Conservation (phyloP, 2,888 invertebrate species). For the Protodeltote pygarga region DNA sequence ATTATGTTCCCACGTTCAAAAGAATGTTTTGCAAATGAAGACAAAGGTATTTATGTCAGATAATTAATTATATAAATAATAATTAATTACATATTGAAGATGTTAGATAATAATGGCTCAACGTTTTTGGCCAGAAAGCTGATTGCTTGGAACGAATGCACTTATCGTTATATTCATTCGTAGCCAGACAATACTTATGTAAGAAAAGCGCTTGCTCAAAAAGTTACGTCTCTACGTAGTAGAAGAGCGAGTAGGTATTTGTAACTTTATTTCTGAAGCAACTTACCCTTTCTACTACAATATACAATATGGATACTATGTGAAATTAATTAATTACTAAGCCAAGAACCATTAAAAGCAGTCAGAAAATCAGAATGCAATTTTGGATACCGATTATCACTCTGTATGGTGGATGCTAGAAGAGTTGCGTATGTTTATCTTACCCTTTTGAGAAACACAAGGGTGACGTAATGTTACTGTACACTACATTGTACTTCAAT, state of each 20-base stretch:
- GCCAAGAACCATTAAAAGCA: no score
- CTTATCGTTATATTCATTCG: slow-evolving; percentile 7
- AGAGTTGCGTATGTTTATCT: no score
- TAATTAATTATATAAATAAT: slow-evolving; percentile 28
- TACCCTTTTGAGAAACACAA: no score
- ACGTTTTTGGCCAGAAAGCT: slow-evolving; percentile 30
- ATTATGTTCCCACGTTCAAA: slow-evolving; percentile 38
- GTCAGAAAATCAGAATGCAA: no score
- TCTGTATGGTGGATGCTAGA: no score
- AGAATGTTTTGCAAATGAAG: slow-evolving; percentile 23
- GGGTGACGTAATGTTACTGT: no score
- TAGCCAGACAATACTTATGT: not conserved
- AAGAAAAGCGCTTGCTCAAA: not conserved
- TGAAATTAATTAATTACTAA: no score
- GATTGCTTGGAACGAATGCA: slow-evolving; percentile 7
- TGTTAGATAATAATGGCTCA: slow-evolving; percentile 10
- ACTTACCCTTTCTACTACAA: no score
- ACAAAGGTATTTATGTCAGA: slow-evolving; percentile 37
- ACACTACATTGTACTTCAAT: no score
- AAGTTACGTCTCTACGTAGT: not conserved
- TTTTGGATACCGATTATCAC: no score
- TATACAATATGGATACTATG: no score
- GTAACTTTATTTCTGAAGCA: no score
- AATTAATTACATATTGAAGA: slow-evolving; percentile 21
- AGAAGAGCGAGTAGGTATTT: not conserved